Evolutionary conservation across 2,888 invertebrate genomes (phyloP).

Genomic region (Eupithecia insigniata): DNA sequence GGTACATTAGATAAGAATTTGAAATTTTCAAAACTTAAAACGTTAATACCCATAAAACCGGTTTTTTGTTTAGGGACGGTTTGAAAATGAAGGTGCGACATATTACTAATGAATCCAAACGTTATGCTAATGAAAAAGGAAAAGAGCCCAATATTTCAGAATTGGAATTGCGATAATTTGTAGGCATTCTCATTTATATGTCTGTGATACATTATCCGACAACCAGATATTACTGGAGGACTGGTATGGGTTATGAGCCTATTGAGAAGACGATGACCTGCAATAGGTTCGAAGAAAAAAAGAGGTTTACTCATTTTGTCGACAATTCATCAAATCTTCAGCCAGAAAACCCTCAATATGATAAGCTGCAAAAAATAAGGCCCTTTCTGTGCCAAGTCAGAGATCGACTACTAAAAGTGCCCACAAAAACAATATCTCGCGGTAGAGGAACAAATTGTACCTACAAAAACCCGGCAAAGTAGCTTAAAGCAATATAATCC

Average conservation of each 20-base stretch:
- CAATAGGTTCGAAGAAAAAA: neutral
- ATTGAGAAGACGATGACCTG: neutral
- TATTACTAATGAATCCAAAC: no score
- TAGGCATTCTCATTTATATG: neutral
- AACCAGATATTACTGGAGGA: neutral
- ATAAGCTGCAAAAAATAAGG: conserved; percentile 4
- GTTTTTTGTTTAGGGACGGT: no score
- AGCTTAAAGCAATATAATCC: neutral
- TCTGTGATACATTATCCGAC: neutral
- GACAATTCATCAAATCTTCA: neutral
- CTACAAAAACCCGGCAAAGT: conserved; percentile 2
- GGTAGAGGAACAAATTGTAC: conserved; percentile 6
- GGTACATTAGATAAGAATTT: no score
- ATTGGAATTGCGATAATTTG: no score
- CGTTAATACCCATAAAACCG: no score
- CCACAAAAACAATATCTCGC: conserved; percentile 1
- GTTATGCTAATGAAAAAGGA: neutral
- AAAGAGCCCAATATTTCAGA: no score
- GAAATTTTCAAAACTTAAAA: no score
- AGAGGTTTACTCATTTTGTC: conserved; percentile 1
- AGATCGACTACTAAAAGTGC: conserved; percentile 5
- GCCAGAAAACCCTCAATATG: neutral
- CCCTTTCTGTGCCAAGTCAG: neutral
- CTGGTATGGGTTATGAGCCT: neutral
- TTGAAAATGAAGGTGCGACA: no score